Conservation (phyloP, 2,113 vertebrate genomes). For the Passer domesticus region DNA sequence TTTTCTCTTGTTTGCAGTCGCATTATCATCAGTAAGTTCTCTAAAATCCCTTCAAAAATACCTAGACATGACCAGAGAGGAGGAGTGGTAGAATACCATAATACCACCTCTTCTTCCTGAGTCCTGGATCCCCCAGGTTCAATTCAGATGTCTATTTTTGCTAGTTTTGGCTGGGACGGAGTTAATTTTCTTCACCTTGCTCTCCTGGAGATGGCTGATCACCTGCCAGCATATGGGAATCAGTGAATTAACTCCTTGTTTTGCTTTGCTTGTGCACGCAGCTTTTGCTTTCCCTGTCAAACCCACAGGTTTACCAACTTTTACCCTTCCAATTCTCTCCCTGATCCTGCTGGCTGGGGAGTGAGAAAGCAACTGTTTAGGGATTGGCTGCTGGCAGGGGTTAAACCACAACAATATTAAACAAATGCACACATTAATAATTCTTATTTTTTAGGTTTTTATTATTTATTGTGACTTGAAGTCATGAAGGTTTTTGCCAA, state of each 20-base stretch:
- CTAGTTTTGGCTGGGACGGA: rapidly evolving
- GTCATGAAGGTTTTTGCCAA: neutral
- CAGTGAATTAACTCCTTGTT: neutral
- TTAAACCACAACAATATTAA: neutral
- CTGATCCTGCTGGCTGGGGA: neutral
- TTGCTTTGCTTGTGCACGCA: neutral
- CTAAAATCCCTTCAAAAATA: neutral
- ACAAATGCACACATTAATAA: neutral
- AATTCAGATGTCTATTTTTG: neutral
- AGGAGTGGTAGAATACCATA: neutral
- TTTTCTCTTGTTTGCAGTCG: neutral
- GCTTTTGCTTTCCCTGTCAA: neutral
- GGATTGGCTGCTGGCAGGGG: neutral
- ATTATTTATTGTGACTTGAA: neutral
- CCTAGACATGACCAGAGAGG: neutral
- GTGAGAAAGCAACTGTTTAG: neutral
- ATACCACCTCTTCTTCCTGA: neutral
- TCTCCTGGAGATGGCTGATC: neutral
- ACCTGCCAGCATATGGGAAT: neutral
- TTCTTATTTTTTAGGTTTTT: neutral
- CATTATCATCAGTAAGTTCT: neutral
- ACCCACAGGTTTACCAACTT: neutral
- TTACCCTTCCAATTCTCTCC: neutral
- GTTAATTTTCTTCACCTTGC: neutral
- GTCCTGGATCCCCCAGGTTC: neutral